A percentile compares a stretch with the other conserved stretches of the same genome.
Conservation (phyloP, 2,113 vertebrate species). For the Sylvietta virens region DNA sequence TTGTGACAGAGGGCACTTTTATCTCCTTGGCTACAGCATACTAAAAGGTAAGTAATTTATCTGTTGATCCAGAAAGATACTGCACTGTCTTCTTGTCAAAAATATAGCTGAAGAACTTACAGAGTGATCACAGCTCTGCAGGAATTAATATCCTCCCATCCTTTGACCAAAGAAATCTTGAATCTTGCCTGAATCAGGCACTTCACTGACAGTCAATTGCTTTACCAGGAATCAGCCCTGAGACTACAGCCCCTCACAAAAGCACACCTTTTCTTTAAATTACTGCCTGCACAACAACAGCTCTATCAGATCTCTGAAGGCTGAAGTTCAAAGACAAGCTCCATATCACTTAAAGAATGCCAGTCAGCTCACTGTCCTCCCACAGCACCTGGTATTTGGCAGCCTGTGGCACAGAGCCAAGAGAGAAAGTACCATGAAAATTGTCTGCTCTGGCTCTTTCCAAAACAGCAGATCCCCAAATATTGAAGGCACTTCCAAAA, state of each 20-base stretch:
- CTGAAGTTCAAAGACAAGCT: not conserved
- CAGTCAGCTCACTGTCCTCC: not conserved
- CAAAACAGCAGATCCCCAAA: not conserved
- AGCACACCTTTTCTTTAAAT: not conserved
- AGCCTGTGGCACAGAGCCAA: not conserved
- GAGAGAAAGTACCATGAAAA: not conserved
- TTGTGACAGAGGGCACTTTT: not conserved
- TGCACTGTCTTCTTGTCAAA: not conserved
- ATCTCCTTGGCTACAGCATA: not conserved
- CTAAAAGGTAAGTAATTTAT: not conserved
- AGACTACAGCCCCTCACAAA: not conserved
- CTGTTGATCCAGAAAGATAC: not conserved
- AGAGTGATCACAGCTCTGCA: not conserved
- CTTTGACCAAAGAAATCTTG: not conserved
- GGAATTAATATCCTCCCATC: not conserved
- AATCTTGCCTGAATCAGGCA: not conserved
- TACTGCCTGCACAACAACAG: not conserved
- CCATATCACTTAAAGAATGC: fast-evolving
- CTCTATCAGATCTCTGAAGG: not conserved
- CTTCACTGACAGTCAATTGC: not conserved
- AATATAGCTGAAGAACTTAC: not conserved
- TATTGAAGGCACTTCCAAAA: not conserved
- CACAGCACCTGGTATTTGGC: not conserved
- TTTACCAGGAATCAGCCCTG: not conserved
- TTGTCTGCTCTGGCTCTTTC: not conserved